phyloP scores from a whole-genome alignment of 1,140 invertebrate genomes.

The Drosophila varians region DNA sequence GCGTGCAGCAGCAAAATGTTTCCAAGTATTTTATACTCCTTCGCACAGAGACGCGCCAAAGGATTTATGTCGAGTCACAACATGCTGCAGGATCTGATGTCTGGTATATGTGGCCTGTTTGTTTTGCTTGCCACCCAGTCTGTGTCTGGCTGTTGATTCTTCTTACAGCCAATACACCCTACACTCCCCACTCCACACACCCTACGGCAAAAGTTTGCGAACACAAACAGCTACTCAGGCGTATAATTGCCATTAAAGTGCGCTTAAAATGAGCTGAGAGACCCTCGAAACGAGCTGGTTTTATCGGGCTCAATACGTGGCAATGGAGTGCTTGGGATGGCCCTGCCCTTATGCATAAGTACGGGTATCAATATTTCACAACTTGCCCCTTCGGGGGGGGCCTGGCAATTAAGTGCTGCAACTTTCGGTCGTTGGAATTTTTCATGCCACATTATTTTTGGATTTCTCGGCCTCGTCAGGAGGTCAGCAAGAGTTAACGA shows the following conservation, averaged over 20 bases:
- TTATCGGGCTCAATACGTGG: slow-evolving; percentile 44
- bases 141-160: slow-evolving; percentile 38
- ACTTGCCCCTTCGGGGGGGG: slow-evolving; percentile 26
- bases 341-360: slow-evolving; percentile 33
- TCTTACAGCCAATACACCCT: slow-evolving; percentile 11
- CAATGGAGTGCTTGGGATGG: slow-evolving; percentile 24
- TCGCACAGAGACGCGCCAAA: slow-evolving; percentile 26
- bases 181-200: not conserved
- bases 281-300: slow-evolving; percentile 38
- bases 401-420: slow-evolving; percentile 48
- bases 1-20: slow-evolving; percentile 53
- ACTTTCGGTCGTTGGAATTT: slow-evolving; percentile 33
- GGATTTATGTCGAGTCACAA: slow-evolving; percentile 66
- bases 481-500: slow-evolving; percentile 21
- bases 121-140: slow-evolving; percentile 22
- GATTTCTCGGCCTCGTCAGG: slow-evolving; percentile 13
- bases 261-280: slow-evolving; percentile 60
- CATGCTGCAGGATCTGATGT: slow-evolving; percentile 29
- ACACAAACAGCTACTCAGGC: slow-evolving; percentile 61
- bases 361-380: slow-evolving; percentile 57
- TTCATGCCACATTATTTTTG: slow-evolving; percentile 45
- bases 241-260: slow-evolving; percentile 77
- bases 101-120: slow-evolving; percentile 38
- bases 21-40: slow-evolving; percentile 45
- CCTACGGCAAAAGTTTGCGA: slow-evolving; percentile 42